These are phyloP conservation scores for Antheraea assamensis DNA, from an alignment of 2,888 invertebrate species.

Conservation along the genomic window DNA sequence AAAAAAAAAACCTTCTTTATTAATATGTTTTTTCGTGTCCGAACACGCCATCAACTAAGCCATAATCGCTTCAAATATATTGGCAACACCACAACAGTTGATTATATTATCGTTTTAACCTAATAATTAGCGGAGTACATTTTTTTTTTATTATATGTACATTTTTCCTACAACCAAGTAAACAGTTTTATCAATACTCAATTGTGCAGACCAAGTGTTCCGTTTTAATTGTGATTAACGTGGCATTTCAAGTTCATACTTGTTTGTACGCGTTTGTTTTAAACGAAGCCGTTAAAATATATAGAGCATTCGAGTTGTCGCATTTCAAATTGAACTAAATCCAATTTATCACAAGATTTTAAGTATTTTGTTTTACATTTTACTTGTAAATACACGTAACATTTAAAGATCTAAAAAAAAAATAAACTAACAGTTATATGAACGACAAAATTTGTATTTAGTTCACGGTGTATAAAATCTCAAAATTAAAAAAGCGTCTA, in stretches of 20 bases:
- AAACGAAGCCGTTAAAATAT: neutral
- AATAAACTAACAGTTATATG: too few species aligned
- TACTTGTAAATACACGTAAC: too few species aligned
- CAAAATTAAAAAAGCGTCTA: too few species aligned
- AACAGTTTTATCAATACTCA: slow-evolving; percentile 9
- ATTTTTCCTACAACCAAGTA: neutral
- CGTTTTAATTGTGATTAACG: slow-evolving; percentile 21
- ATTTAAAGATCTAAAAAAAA: too few species aligned
- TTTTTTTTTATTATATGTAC: slow-evolving; percentile 1
- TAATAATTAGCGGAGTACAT: neutral
- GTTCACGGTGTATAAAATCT: too few species aligned
- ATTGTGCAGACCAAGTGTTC: slow-evolving; percentile 22
- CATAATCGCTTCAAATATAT: too few species aligned
- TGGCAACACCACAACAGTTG: neutral
- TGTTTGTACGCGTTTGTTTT: slow-evolving; percentile 17
- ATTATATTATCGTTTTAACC: neutral
- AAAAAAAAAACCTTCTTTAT: too few species aligned
- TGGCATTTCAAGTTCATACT: slow-evolving; percentile 18
- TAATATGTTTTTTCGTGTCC: too few species aligned
- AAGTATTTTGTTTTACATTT: too few species aligned
- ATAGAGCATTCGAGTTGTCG: neutral
- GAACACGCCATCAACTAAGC: too few species aligned
- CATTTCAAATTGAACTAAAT: neutral
- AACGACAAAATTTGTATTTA: too few species aligned
- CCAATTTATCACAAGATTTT: neutral